Percentiles rank a stretch among this genome's conserved stretches.
These are phyloP conservation scores for Tolmerus cingulatus DNA, from an alignment of 2,888 invertebrate species.

Conservation along the genomic window DNA sequence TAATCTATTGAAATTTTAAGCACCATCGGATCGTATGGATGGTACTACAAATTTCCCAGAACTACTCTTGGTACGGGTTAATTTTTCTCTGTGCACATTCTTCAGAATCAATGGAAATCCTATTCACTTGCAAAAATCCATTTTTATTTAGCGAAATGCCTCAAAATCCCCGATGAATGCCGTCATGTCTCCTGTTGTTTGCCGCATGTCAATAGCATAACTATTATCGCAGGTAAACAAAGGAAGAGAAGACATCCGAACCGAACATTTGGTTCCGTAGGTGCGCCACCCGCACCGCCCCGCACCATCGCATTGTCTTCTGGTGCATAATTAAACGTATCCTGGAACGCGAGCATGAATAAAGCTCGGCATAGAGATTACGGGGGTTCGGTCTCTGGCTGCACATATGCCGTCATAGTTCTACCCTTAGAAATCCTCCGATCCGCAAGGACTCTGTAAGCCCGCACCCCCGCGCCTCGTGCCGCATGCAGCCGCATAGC, in stretches of 20 bases:
- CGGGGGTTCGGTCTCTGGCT: neutral
- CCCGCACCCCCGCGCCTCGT: neutral
- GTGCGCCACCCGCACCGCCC: neutral
- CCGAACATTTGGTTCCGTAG: neutral
- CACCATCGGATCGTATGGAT: neutral
- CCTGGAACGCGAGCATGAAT: slow-evolving; percentile 25
- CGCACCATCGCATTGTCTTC: neutral
- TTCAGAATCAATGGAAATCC: neutral
- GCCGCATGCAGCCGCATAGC: neutral
- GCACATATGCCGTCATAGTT: neutral
- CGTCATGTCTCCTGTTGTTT: neutral
- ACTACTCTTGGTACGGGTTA: neutral
- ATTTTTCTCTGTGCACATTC: neutral
- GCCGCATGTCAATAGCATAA: slow-evolving; percentile 16
- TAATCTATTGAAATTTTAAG: neutral
- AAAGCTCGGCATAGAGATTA: slow-evolving; percentile 6
- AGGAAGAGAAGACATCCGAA: neutral
- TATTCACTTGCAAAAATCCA: neutral
- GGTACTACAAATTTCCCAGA: neutral
- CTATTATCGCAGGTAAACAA: slow-evolving; percentile 23
- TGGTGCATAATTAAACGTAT: slow-evolving; percentile 38
- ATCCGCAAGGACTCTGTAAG: neutral
- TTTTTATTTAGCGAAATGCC: neutral
- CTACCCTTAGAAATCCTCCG: neutral
- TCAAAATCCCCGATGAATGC: neutral